Evolutionary conservation across 2,113 vertebrate genomes (phyloP), one percentile per base, ranked within the genome.

Genomic region (Forbesichthys papilliferus): DNA sequence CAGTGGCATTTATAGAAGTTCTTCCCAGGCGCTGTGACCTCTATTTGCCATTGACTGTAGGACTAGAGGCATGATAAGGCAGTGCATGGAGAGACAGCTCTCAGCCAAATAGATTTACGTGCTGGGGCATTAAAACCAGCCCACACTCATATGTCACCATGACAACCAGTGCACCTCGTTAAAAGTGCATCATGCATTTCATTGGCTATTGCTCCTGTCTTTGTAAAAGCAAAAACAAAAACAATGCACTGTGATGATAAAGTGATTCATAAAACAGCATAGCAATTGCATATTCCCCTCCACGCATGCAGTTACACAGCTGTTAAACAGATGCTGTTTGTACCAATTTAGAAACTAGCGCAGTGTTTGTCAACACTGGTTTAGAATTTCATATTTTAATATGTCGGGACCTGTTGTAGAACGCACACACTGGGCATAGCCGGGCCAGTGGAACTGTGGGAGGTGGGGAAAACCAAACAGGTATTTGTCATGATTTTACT

Each of bases 261-360:
- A 66, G 83, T 89, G 87, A 90, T 91, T 90, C 87, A 91, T 90
- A 88, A 90, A 87, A 86, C 65, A 78, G 67, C 64, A 36, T 42
- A 65, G 75, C 65, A 16, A 85, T 82, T 84, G 83, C 57, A 73
- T 82, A 81, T 73, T 80, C 70, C 16, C 42, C 42, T 47, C 14
- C 42, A 42, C 16, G 49, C 54, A 74, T 72, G 75, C 81, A 85
- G 83, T 86, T 87, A 88, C 85, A 80, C 87, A 89, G 84, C 87
- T 91, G 90, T 89, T 90, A 89, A 92, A 84, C 90, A 90, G 84
- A 88, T 89, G 88, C 81, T 88, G 84, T 90, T 90, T 91, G 89
- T 88, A 88, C 81, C 88, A 88, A 88, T 92, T 90, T 91, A 84
- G 85, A 78, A 85, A 80, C 80, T 36, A 80, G 78, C 77, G 82